phyloP scores from a whole-genome alignment of 2,888 invertebrate genomes.

The Ischnura elegans region DNA sequence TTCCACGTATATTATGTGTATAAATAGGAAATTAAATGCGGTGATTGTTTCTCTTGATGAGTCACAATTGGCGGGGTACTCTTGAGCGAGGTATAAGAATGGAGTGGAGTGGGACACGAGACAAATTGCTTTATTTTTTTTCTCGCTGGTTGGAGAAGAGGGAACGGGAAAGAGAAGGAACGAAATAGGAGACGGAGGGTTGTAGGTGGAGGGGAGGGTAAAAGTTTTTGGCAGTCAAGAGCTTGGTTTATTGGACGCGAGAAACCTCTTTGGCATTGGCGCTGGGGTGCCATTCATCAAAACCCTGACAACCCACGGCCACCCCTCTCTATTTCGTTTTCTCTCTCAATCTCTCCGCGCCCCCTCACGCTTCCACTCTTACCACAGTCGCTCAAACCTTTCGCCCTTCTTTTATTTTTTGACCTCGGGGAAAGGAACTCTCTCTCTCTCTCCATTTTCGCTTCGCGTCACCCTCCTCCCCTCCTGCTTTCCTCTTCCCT shows the following conservation, averaged over 20 bases:
- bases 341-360: background rate
- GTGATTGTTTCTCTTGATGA: too few relatives aligned
- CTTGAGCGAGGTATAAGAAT: background rate
- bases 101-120: background rate
- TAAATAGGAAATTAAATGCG: too few relatives aligned
- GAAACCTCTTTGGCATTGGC: constrained; percentile 65
- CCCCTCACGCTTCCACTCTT: background rate
- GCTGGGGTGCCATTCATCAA: constrained; percentile 59
- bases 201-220: background rate
- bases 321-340: background rate
- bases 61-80: background rate
- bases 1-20: too few relatives aligned
- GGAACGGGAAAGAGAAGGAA: constrained; percentile 8
- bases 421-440: too few relatives aligned
- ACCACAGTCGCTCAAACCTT: background rate
- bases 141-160: background rate
- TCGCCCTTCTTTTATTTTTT: background rate
- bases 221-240: constrained; percentile 43
- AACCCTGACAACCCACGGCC: background rate
- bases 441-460: background rate
- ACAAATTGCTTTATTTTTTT: constrained; percentile 23
- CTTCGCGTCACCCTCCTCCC: background rate
- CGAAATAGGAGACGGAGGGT: background rate
- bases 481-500: background rate
- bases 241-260: constrained; percentile 62